Evolutionary conservation across 2,888 invertebrate species (phyloP).

Genomic region (Nemoura dubitans): DNA sequence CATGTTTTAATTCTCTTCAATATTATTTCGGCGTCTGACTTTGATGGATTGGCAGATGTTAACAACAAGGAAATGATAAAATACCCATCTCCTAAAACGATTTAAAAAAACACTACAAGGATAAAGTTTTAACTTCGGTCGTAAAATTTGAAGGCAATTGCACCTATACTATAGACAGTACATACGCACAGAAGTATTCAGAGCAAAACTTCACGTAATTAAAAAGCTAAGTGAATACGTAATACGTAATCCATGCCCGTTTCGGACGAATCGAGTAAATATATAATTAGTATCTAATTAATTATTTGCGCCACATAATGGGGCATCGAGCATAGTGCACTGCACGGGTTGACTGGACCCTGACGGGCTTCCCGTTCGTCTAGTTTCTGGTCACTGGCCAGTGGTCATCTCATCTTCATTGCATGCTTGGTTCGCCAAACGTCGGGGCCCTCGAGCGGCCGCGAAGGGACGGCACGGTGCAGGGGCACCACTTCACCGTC

Average conservation of each 20-base stretch:
- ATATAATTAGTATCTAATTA: constrained; percentile 27
- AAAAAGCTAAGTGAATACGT: constrained; percentile 14
- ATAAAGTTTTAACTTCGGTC: neutral
- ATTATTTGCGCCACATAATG: constrained; percentile 25
- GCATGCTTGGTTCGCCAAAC: neutral
- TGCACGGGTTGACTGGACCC: neutral
- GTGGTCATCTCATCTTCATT: neutral
- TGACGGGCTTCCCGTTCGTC: neutral
- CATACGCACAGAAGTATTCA: neutral
- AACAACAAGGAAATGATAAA: constrained; percentile 7
- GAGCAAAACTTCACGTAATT: constrained; percentile 21
- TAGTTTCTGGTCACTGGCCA: neutral
- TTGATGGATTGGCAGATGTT: neutral
- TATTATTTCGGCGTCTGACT: neutral
- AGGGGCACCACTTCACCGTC: no score
- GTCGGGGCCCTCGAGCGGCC: neutral
- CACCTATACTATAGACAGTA: neutral
- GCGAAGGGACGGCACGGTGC: no score
- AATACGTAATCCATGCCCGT: neutral
- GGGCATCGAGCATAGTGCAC: neutral
- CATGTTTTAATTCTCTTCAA: neutral
- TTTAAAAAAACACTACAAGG: neutral
- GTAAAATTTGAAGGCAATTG: neutral
- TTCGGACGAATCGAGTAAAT: constrained; percentile 1
- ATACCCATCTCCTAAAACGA: neutral